These are phyloP conservation scores for Parnassius orleans DNA, from an alignment of 2,888 invertebrate genomes.

Conservation along the genomic window DNA sequence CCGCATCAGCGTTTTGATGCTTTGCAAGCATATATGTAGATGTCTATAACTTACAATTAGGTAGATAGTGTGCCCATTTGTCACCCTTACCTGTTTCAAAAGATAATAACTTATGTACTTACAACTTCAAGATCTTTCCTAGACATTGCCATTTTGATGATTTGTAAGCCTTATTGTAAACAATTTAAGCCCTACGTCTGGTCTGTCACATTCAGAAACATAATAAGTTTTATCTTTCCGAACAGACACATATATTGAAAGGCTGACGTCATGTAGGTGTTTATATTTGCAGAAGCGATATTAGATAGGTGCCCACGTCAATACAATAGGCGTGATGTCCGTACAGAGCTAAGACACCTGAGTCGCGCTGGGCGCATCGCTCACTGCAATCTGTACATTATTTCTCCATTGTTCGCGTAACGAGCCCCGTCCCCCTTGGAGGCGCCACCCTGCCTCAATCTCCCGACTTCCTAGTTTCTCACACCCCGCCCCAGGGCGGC, in stretches of 20 bases:
- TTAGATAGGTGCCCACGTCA: conserved; percentile 25
- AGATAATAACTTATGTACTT: too few relatives aligned
- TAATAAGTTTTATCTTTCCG: not conserved
- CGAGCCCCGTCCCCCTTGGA: conserved; percentile 67
- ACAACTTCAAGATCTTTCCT: too few relatives aligned
- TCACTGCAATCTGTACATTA: conserved; percentile 82
- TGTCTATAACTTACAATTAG: too few relatives aligned
- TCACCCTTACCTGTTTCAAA: too few relatives aligned
- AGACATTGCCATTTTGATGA: too few relatives aligned
- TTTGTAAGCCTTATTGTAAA: not conserved
- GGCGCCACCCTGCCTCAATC: conserved; percentile 46
- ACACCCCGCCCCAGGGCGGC: conserved; percentile 79
- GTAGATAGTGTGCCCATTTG: too few relatives aligned
- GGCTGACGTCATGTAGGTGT: conserved; percentile 3
- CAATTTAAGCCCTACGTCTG: not conserved
- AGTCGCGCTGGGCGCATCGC: conserved; percentile 79
- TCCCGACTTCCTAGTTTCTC: conserved; percentile 60
- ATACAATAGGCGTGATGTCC: conserved; percentile 57
- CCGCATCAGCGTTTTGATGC: too few relatives aligned
- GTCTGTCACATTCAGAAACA: not conserved
- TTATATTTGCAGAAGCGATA: conserved; percentile 19
- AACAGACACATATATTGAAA: not conserved
- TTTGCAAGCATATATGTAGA: too few relatives aligned
- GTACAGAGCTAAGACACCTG: conserved; percentile 73
- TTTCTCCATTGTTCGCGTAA: conserved; percentile 82